Base-by-base conservation (phyloP, 2,888 invertebrate genomes). In the Synanthedon vespiformis region DNA sequence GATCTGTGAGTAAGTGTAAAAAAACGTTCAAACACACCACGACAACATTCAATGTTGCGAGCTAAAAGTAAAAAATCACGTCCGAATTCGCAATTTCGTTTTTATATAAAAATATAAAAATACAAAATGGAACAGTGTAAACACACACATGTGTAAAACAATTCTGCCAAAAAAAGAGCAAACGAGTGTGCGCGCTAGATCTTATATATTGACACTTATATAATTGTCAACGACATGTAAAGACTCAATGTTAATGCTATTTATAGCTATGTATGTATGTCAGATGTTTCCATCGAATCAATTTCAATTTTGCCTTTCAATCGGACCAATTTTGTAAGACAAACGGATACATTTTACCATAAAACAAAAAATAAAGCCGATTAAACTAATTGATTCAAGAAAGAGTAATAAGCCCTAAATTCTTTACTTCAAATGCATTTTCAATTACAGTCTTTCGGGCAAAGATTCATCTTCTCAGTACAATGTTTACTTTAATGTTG, bases 91-190 rank as follows among this genome's bases (percentile, higher is more conserved):
- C 79, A 76, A 80, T 78, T 78, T 79, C 72, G 72, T 80, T 83
- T 75, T 78, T 84, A 34, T 86, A 86, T 86, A 86, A 86, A 86
- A 86, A 86, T 86, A 86, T 83, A 86, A 86, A 86, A 86, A 85
- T 86, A 86, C 86, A 86, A 86, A 86, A 86, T 80, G 86, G 86
- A 85, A 86, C 84, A 84, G 81, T 80, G 85, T 83, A 76, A 82
- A 74, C 77, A 77, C 59, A 72, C 77, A 69, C 44, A 12, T 6
- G 14, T 13, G 14, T 13, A 18, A 49, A 49, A n/a, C 18, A 49
- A 22, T 16, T 18, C 44, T 44, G 44, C 44, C 44, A 14, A 44
- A 44, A 44, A 44, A 13, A 44, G 44, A n/a, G 44, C 4, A 44
- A 44, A 8, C 34, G 10, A 34, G 10, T 34, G 34, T 34, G 34